phyloP scores from a whole-genome alignment of 2,888 invertebrate genomes.

The Lampropteryx suffumata region DNA sequence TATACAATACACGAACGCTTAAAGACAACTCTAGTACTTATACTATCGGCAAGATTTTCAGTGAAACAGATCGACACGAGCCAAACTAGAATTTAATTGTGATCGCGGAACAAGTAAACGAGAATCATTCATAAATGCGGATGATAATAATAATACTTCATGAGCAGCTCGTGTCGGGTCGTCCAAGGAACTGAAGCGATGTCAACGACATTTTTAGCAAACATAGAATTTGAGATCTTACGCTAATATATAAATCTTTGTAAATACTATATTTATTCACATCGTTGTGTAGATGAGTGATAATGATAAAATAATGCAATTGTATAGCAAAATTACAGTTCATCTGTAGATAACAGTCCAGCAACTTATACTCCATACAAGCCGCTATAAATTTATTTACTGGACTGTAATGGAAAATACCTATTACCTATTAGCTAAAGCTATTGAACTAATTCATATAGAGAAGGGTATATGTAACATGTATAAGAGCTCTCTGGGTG shows the following conservation, averaged over 20 bases:
- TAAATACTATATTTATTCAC: slow-evolving; percentile 22
- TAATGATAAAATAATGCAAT: background rate
- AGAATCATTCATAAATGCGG: background rate
- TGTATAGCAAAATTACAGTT: background rate
- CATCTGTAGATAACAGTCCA: too few species aligned
- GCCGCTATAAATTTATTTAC: too few species aligned
- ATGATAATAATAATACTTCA: background rate
- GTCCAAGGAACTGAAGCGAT: slow-evolving; percentile 9
- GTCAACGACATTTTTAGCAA: slow-evolving; percentile 6
- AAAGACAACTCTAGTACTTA: slow-evolving; percentile 39
- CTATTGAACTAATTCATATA: too few species aligned
- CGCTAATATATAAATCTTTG: slow-evolving; percentile 26
- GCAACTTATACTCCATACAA: too few species aligned
- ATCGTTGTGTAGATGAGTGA: slow-evolving; percentile 2
- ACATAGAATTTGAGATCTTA: slow-evolving; percentile 13
- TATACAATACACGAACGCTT: background rate
- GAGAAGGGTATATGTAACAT: too few species aligned
- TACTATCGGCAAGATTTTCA: slow-evolving; percentile 50
- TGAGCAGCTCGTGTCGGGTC: background rate
- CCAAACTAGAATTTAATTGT: slow-evolving; percentile 5
- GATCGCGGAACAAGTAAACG: background rate
- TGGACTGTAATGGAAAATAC: too few species aligned
- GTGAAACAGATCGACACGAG: slow-evolving; percentile 21
- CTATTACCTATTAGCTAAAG: slow-evolving; percentile 1
- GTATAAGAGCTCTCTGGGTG: background rate